Evolutionary conservation across 2,113 vertebrate species (phyloP).

Genomic region (Urocolius indicus): DNA sequence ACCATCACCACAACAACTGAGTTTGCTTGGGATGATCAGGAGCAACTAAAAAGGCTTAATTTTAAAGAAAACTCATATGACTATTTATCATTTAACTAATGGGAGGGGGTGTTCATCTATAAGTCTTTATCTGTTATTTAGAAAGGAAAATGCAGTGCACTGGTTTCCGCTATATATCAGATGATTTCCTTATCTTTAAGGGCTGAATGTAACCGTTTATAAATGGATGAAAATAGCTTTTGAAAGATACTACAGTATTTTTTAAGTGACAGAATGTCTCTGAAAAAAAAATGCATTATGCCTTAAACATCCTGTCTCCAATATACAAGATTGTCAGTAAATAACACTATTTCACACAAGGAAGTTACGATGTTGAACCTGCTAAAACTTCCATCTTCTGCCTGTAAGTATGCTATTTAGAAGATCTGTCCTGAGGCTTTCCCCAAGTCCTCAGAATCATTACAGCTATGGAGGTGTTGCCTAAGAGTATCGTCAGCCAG

Average conservation of each 20-base stretch:
- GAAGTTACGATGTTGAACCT: neutral
- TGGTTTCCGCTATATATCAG: neutral
- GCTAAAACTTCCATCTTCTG: neutral
- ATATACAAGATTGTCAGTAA: neutral
- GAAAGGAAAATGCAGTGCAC: neutral
- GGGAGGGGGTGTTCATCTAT: neutral
- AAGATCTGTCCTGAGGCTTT: neutral
- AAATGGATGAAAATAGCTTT: neutral
- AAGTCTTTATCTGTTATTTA: constrained; percentile 21
- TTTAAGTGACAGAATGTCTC: neutral
- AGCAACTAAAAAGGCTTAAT: neutral
- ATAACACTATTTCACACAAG: neutral
- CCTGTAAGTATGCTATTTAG: neutral
- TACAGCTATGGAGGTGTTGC: neutral
- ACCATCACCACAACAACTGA: neutral
- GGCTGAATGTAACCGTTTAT: neutral
- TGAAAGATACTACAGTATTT: neutral
- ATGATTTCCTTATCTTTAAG: neutral
- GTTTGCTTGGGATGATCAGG: neutral
- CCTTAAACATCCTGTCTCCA: neutral
- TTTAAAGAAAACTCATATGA: constrained; percentile 1
- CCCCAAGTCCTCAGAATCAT: rapidly evolving
- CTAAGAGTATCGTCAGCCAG: neutral
- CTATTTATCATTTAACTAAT: constrained; percentile 20
- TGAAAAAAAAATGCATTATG: neutral